Conservation (phyloP, 2,113 vertebrate species). For the Cisticola juncidis region DNA sequence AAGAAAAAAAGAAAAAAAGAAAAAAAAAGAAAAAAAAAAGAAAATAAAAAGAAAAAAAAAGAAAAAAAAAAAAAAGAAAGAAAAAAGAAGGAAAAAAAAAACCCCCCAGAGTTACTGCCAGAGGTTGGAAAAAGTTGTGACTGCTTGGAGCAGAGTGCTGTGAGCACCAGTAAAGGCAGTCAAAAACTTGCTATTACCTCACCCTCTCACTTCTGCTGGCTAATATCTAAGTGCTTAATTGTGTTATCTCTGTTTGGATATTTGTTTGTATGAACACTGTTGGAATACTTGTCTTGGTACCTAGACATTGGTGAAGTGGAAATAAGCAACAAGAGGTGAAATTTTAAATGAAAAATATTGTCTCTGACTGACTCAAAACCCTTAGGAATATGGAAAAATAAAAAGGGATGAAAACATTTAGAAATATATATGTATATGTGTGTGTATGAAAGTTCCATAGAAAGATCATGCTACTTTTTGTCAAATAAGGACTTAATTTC, state of each 20-base stretch:
- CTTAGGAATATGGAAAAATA: neutral
- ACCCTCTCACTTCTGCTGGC: neutral
- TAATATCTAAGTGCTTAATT: neutral
- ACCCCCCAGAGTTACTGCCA: neutral
- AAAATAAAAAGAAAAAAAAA: neutral
- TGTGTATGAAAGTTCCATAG: neutral
- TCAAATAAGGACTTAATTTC: neutral
- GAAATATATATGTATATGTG: neutral
- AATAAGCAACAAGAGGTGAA: neutral
- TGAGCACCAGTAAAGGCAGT: neutral
- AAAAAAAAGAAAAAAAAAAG: neutral
- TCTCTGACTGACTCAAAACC: neutral
- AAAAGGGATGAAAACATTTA: neutral
- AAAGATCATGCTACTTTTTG: neutral
- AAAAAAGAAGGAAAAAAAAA: neutral
- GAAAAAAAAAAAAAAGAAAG: neutral
- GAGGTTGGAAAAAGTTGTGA: neutral
- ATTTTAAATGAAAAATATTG: neutral
- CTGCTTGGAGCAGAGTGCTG: neutral
- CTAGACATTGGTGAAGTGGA: neutral
- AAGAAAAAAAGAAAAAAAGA: neutral
- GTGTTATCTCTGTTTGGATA: neutral
- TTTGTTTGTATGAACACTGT: neutral
- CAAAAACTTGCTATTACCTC: neutral
- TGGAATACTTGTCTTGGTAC: neutral